Base-by-base conservation (phyloP, 2,888 invertebrate genomes). In the Electrophaes corylata region DNA sequence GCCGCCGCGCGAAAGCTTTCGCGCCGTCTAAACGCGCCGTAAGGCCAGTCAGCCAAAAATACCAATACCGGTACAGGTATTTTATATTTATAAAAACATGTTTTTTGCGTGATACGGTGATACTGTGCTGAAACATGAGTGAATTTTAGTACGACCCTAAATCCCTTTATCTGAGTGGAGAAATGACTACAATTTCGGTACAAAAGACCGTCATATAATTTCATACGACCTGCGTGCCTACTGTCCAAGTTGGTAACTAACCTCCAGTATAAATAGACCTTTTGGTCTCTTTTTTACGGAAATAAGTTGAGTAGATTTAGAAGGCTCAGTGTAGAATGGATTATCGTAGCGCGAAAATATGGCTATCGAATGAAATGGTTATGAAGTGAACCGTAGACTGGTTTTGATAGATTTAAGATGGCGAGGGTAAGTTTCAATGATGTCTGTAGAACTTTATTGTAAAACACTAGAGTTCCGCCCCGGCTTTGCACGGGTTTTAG, bases 181-280 rank as follows among this genome's bases (percentile, higher is more conserved):
- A 71, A 74, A 78, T 79, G 67, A 64, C 57, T 50, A 61, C 72
- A 66, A 78, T 79, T 78, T 73, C 65, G 61, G 64, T 68, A 78
- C 75, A 77, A 77, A 76, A 69, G 72, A 65, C 63, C 65, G 56
- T 67, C 67, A 70, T 74, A 73, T 75, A 66, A 75, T 71, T 75
- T 75, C 71, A 69, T 71, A 74, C 59, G 68, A 64, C 69, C 70
- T 67, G 59, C 57, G 47, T n/a, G 43, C 26, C 43, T 64, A 68
- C 69, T 64, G 66, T 52, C 65, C 64, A 50, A 67, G 62, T 59
- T 16, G 44, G 40, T 12, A 67, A 65, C 58, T 65, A 69, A 12
- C 37, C 37, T 8, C 35, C 35, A 76, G 29, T 53, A 8, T 63
- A 65, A 20, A 14, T 43, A 62, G 80, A 68, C 29, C 73, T 53